Evolutionary conservation across 2,113 vertebrate species (phyloP).

Genomic region (Pseudorhombus dupliciocellatus): DNA sequence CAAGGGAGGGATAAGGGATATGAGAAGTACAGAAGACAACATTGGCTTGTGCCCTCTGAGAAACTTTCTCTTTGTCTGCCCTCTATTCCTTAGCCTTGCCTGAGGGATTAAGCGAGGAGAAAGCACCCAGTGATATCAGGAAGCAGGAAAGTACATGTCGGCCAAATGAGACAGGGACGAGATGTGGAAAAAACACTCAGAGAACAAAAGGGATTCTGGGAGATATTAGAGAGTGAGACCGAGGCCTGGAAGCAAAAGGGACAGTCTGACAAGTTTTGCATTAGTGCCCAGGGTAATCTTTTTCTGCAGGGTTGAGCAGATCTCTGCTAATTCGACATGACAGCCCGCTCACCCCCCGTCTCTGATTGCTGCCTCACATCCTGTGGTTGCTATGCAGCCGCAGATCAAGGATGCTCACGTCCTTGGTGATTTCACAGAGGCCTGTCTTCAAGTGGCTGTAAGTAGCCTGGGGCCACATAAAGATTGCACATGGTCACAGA

Average conservation of each 20-base stretch:
- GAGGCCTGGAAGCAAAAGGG: constrained; percentile 23
- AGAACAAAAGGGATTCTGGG: constrained; percentile 42
- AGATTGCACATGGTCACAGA: constrained; percentile 22
- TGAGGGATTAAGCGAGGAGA: constrained; percentile 16
- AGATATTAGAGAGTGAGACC: constrained; percentile 31
- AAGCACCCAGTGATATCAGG: background rate
- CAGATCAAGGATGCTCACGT: constrained; percentile 63
- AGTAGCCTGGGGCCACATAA: constrained; percentile 38
- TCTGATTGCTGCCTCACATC: constrained; percentile 58
- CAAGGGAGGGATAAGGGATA: background rate
- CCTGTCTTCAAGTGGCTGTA: constrained; percentile 33
- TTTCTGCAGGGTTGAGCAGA: constrained; percentile 49
- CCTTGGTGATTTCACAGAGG: constrained; percentile 58
- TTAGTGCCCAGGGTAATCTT: constrained; percentile 58
- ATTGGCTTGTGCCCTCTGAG: background rate
- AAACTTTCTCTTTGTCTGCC: constrained; percentile 8
- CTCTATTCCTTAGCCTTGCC: background rate
- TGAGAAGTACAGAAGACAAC: constrained; percentile 8
- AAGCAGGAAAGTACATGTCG: background rate
- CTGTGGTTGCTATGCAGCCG: constrained; percentile 65
- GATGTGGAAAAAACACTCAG: constrained; percentile 19
- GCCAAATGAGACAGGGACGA: constrained; percentile 17
- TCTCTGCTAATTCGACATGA: constrained; percentile 71
- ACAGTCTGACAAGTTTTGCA: constrained; percentile 61
- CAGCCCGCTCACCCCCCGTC: constrained; percentile 56